Conservation (phyloP, 1,140 invertebrate species). For the Leptinotarsa undecemlineata region DNA sequence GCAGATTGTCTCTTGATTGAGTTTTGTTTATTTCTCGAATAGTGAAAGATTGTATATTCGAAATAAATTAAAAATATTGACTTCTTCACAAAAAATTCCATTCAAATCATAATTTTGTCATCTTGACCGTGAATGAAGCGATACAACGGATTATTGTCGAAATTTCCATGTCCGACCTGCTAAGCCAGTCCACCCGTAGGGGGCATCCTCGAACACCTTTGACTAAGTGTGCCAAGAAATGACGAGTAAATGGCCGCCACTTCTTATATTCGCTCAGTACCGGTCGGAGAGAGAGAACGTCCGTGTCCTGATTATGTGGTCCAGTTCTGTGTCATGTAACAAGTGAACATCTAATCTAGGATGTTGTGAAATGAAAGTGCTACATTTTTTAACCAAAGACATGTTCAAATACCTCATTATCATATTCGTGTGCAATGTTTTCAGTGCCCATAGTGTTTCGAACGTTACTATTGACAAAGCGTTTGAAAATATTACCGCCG, state of each 20-base stretch:
- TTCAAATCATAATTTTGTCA: too few relatives aligned
- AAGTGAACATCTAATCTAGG: constrained; percentile 16
- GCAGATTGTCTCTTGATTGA: too few relatives aligned
- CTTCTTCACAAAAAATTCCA: too few relatives aligned
- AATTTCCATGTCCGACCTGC: not conserved
- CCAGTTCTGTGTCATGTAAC: constrained; percentile 30
- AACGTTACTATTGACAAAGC: constrained; percentile 13
- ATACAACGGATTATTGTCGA: not conserved
- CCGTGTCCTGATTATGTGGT: constrained; percentile 40
- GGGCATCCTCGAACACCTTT: not conserved
- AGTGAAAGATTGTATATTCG: too few relatives aligned
- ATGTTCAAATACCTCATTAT: constrained; percentile 21
- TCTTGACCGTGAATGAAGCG: too few relatives aligned
- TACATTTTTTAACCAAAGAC: constrained; percentile 19
- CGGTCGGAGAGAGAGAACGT: constrained; percentile 34
- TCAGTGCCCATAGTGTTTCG: not conserved
- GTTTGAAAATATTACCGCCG: constrained; percentile 44
- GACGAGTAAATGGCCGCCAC: constrained; percentile 39
- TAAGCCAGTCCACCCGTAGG: not conserved
- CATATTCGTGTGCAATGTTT: constrained; percentile 7
- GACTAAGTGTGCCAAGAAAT: constrained; percentile 46
- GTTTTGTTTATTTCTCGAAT: too few relatives aligned
- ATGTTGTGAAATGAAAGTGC: constrained; percentile 24
- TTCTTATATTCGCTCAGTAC: constrained; percentile 37
- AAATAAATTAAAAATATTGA: too few relatives aligned